Base-by-base conservation (phyloP, 1,140 invertebrate genomes). In the Drosophila novamexicana region DNA sequence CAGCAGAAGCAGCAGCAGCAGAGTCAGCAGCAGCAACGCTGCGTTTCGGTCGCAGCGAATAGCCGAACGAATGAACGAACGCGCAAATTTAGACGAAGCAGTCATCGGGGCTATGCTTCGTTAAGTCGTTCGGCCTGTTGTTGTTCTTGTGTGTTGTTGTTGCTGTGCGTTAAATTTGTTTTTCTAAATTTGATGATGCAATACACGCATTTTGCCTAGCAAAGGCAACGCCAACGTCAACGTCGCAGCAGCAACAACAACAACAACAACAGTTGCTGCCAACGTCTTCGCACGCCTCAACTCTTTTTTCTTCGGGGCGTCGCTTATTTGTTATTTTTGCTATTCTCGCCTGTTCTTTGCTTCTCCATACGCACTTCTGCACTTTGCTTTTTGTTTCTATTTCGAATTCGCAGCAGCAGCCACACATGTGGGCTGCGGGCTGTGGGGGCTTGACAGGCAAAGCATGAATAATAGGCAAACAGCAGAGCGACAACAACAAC, bases 141-240 rank as follows among this genome's bases (percentile, higher is more conserved):
- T 50, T 56, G 16, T 36, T 53, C 29, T 16, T 50, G 63, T 70
- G 54, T 44, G 18, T 63, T 44, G 53, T n/a, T 68, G 37, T 53
- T 42, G 32, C 50, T 65, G 59, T 84, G 65, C 77, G 67, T 50
- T 81, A 52, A 75, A 75, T 83, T 88, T 80, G 77, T 89, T 89
- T 89, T 84, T 89, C 80, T 84, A 84, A 81, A 81, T 81, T 84
- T 89, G 84, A 89, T 89, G 84, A 89, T 89, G 84, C 84, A 89
- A 89, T 89, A 84, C 84, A 89, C 84, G 84, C 84, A 89, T 75
- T 73, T 77, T 49, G 80, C 53, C 54, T n/a, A 50, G 63, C 54
- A 64, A 63, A 78, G 82, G 9, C 16, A 53, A 53, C 6, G 59
- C 53, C 68, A 64, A 36, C 40, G 57, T 32, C 36, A 59, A 65